Base-by-base conservation (phyloP, 2,113 vertebrate genomes). In the Percina caprodes region DNA sequence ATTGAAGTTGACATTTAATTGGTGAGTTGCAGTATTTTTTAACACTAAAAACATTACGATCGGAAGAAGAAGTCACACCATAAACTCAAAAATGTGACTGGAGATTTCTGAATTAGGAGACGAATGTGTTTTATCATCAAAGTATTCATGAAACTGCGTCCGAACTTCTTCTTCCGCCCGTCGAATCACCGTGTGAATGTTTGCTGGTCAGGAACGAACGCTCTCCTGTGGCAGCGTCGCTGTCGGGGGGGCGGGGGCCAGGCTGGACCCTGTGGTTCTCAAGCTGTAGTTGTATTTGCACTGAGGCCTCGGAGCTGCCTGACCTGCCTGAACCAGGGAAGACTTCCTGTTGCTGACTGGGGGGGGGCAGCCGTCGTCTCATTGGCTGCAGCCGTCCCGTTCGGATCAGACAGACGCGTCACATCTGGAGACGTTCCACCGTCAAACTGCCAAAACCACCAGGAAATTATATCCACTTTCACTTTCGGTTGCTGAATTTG, bases 211-310 rank as follows among this genome's bases (percentile, higher is more conserved):
- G 74, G 46, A 77, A 16, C 30, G 18, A n/a, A n/a, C 23, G n/a
- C 49, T 59, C 55, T 61, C 16, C 55, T 21, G 75, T 51, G 51
- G 62, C 19, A 63, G 45, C n/a, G 63, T 10, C 2, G 51, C 61
- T 2, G 33, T 7, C 2, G 49, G n/a, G 35, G 18, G 18, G 59
- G 69, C 8, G 4, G 46, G 77, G 62, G 79, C 68, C 63, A 35
- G 67, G 70, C 66, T 59, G 74, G 65, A 83, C 77, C 61, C 82
- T 49, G 72, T 78, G 77, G 60, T 74, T 5, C 61, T 70, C 68
- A 72, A 74, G 59, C 74, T 71, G 72, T 79, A 63, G 75, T 83
- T 87, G 66, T 73, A 71, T 86, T 88, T 91, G 89, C 84, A 82
- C 91, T 87, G 87, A 82, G 80, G 80, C 62, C 72, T 83, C 59